Conservation (phyloP, 2,113 vertebrate genomes). For the Eulemur rufifrons region DNA sequence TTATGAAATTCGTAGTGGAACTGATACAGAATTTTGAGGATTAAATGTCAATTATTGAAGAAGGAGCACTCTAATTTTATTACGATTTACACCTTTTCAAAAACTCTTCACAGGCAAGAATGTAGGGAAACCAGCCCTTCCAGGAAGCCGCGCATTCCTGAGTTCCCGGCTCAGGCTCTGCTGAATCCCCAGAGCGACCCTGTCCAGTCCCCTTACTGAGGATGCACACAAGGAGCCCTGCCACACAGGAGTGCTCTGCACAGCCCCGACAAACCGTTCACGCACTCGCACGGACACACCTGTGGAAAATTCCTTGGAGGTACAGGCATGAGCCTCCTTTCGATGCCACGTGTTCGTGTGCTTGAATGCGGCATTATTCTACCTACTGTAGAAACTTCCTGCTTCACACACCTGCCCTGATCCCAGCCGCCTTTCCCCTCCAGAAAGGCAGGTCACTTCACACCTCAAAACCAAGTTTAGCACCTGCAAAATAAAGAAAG, state of each 20-base stretch:
- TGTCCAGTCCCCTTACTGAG: neutral
- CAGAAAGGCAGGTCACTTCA: neutral
- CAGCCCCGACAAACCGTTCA: neutral
- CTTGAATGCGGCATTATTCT: accelerated
- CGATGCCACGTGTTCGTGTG: accelerated
- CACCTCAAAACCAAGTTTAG: neutral
- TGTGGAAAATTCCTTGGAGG: too few species aligned
- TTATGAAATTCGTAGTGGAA: neutral
- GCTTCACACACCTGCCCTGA: neutral
- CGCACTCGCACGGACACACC: accelerated
- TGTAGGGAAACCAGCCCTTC: neutral
- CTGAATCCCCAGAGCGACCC: neutral
- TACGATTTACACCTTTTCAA: slow-evolving; percentile 31
- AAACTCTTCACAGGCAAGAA: neutral
- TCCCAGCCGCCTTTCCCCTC: neutral
- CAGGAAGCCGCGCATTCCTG: slow-evolving; percentile 3
- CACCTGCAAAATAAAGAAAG: neutral
- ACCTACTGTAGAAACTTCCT: accelerated
- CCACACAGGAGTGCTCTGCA: neutral
- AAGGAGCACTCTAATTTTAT: neutral
- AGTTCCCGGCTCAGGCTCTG: neutral
- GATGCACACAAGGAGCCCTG: accelerated
- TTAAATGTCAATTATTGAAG: neutral
- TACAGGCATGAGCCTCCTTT: accelerated
- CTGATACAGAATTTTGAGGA: neutral